Evolutionary conservation across 1,140 invertebrate species (phyloP), one percentile per base, ranked within the genome.

Genomic region (Calosoma granatense): DNA sequence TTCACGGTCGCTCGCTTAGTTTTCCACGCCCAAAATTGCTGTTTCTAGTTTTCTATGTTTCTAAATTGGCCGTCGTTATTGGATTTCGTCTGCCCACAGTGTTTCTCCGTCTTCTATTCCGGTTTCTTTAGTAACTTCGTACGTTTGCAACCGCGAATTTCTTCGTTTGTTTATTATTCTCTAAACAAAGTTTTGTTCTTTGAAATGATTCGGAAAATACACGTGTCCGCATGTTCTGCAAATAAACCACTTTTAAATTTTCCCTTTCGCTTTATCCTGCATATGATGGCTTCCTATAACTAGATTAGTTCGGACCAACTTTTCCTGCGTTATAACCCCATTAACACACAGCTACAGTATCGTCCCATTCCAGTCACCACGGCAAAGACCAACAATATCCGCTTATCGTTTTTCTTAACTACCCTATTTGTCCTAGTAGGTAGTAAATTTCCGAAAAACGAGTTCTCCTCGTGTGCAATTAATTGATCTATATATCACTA

Each of bases 11-110:
- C 15, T 12, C 41, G 41, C 41, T 47, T 47, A 47, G 41, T 47
- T 47, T 47, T 47, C 41, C 17, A 17, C 41, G 41, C 41, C 41
- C 41, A 17, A 47, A 47, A 47, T 47, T 47, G 41, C 41, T 47
- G 41, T 47, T 47, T 47, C 41, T 47, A 47, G 41, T 47, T 47
- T 47, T 47, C 41, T 17, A 47, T 47, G 41, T 47, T 47, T 47
- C 41, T 47, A 47, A 47, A 47, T 47, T 47, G 41, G 41, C 41
- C 17, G 41, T 47, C 41, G 41, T 47, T 47, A 47, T 47, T 47
- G 41, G 41, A 47, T 47, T 47, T 17, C 15, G 9, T 47, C 41
- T 47, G 41, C 41, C 41, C 41, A 47, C 15, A 47, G 41, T 17
- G 41, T 6, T 47, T 11, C 41, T 47, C 17, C 6, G 41, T 47